Evolutionary conservation across 2,113 vertebrate genomes (phyloP).

Genomic region (Rhizomys pruinosus): DNA sequence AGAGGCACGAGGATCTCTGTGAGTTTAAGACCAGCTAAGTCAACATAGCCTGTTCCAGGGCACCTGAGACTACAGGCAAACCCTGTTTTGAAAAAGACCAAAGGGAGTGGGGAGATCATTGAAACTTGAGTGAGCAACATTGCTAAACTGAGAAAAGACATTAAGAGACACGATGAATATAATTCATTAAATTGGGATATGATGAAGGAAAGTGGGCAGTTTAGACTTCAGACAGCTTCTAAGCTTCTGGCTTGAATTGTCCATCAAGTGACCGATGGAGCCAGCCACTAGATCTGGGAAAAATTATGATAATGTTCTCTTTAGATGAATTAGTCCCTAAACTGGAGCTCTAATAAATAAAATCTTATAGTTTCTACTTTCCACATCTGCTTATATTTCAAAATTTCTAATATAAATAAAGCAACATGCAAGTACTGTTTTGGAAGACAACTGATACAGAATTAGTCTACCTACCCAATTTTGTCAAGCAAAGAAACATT

Average conservation of each 20-base stretch:
- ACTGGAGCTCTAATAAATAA: background rate
- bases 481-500: conserved; percentile 26
- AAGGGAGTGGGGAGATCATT: too few relatives aligned
- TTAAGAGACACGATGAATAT: background rate
- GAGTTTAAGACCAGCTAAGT: too few relatives aligned
- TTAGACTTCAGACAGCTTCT: background rate
- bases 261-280: background rate
- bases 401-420: background rate
- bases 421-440: conserved; percentile 20
- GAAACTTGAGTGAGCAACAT: background rate
- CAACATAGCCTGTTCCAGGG: too few relatives aligned
- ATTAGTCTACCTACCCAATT: background rate
- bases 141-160: background rate
- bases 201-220: background rate
- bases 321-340: background rate
- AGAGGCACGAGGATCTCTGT: too few relatives aligned
- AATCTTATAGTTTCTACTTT: background rate
- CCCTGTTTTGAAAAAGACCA: too few relatives aligned
- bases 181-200: background rate
- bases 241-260: background rate
- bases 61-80: too few relatives aligned
- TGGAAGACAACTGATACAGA: background rate
- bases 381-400: conserved; percentile 17
- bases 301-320: background rate
- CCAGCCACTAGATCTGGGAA: background rate